Evolutionary conservation across 2,888 invertebrate genomes (phyloP).

Genomic region (Camponotus fellah): DNA sequence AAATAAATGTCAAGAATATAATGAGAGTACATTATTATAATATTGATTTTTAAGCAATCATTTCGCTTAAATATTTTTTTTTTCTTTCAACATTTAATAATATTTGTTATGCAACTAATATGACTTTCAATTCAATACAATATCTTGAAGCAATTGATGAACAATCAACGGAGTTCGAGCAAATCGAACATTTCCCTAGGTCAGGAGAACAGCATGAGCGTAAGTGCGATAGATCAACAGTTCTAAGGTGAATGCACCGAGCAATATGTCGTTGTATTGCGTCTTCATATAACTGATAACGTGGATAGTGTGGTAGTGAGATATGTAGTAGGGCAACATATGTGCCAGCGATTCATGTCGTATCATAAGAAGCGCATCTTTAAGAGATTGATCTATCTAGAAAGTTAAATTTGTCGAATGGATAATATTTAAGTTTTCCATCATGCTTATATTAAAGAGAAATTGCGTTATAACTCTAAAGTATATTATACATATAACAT

Average conservation of each 20-base stretch:
- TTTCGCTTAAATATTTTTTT: neutral
- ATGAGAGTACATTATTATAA: neutral
- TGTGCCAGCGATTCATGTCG: slow-evolving; percentile 40
- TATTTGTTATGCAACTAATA: neutral
- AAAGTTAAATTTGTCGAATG: neutral
- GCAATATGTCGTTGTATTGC: slow-evolving; percentile 56
- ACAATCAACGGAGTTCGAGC: slow-evolving; percentile 74
- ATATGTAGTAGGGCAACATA: slow-evolving; percentile 71
- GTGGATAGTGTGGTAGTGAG: slow-evolving; percentile 69
- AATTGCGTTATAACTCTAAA: neutral
- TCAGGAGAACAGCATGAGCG: slow-evolving; percentile 77
- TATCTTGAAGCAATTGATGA: neutral
- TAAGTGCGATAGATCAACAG: slow-evolving; percentile 62
- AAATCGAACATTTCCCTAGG: slow-evolving; percentile 78
- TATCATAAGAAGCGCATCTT: neutral
- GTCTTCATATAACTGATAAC: slow-evolving; percentile 64
- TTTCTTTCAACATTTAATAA: neutral
- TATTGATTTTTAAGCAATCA: neutral
- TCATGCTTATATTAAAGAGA: neutral
- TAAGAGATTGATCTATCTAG: neutral
- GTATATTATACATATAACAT: neutral
- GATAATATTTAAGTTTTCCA: neutral
- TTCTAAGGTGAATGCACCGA: slow-evolving; percentile 62
- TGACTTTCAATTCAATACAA: neutral
- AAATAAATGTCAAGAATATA: too few relatives aligned